Base-by-base conservation (phyloP, 2,797 vertebrate genomes). In the Cottoperca gobio region DNA sequence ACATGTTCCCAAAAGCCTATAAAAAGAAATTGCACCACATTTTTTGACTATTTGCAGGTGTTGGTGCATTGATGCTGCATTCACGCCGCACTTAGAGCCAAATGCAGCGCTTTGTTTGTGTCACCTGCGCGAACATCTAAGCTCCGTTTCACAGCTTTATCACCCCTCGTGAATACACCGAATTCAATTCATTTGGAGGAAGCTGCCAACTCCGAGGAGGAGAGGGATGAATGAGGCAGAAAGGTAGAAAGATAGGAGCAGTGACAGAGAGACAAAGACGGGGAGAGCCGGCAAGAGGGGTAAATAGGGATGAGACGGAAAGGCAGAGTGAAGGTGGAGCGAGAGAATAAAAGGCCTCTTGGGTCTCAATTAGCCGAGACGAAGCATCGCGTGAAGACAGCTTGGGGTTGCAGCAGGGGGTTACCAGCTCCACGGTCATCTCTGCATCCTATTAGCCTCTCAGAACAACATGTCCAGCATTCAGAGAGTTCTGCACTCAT, bases 331-430 rank as follows among this genome's bases (percentile, higher is more conserved):
- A 35, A 64, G 74, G 70, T 2, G 24, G 40, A 81, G 81, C 49
- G 61, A 48, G 62, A 77, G 79, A 68, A 80, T 55, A 72, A 81
- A n/a, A 83, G 66, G 73, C 85, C 88, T 92, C 91, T 23, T 55
- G 88, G 89, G 91, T 88, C 82, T 92, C 85, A 90, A 89, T 91
- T 91, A 91, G 79, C 46, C 2, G 62, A 83, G 82, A 50, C 21
- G 52, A 65, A 76, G 84, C 78, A 40, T 85, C 48, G 54, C 54
- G 48, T 61, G 78, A 61, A 87, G 91, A 80, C 84, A 86, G 79
- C 77, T 85, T 3, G 53, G 67, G 77, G 82, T 85, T 62, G 71
- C 37, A 5, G 1, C 54, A 52, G 24, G 28, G 17, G 49, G 48
- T 21, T 74, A 57, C 49, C 45, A 39, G 65, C 46, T 61, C 72